Conservation (phyloP, 2,888 invertebrate species). For the Zhengitettix transpicula region DNA sequence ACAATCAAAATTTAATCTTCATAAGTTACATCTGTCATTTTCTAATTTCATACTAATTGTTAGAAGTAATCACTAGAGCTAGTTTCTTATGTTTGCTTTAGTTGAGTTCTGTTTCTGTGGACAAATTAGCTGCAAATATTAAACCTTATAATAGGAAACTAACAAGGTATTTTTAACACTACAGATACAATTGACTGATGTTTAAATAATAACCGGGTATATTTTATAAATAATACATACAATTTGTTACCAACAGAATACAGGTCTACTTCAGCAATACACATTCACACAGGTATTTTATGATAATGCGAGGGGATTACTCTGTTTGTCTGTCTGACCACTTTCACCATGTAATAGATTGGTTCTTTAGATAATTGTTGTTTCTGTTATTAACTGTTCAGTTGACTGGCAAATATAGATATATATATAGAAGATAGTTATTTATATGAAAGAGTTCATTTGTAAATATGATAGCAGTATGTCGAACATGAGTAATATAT, state of each 20-base stretch:
- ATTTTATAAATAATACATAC: not conserved
- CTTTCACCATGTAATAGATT: not conserved
- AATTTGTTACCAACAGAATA: constrained; percentile 2
- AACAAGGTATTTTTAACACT: constrained; percentile 2
- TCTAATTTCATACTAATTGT: not conserved
- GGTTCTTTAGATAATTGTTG: not conserved
- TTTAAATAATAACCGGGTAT: constrained; percentile 2
- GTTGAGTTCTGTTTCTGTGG: not conserved
- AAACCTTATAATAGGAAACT: not conserved
- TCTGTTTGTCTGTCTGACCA: not conserved
- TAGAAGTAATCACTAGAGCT: too few relatives aligned
- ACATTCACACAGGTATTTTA: not conserved
- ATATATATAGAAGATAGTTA: not conserved
- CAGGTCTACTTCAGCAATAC: constrained; percentile 1
- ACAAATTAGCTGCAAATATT: not conserved
- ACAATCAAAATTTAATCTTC: not conserved
- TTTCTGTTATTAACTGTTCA: not conserved
- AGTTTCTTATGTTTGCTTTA: too few relatives aligned
- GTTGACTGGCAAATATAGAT: not conserved
- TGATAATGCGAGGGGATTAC: not conserved
- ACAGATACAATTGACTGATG: constrained; percentile 2
- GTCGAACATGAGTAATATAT: too few relatives aligned
- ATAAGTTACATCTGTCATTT: not conserved
- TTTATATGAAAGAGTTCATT: not conserved
- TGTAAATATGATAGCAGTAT: too few relatives aligned